Evolutionary conservation across 2,888 invertebrate species (phyloP).

Genomic region (Chydorus sphaericus): DNA sequence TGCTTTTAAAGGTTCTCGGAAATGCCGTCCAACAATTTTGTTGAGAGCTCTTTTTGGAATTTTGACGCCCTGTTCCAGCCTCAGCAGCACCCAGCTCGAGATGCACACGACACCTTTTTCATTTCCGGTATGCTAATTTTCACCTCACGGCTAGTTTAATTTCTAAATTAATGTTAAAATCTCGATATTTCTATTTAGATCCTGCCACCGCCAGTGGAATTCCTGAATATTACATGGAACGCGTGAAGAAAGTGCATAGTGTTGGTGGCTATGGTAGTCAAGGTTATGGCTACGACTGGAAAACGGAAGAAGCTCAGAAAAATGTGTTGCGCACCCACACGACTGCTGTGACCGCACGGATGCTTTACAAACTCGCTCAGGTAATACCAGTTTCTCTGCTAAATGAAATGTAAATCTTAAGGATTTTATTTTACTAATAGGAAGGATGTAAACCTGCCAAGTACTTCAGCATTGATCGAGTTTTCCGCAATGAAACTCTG

Average conservation of each 20-base stretch:
- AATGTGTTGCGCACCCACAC: conserved; percentile 95
- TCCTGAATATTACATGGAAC: conserved; percentile 73
- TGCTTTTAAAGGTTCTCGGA: conserved; percentile 53
- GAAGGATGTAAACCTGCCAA: conserved; percentile 70
- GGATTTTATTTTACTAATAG: background rate
- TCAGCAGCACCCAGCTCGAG: conserved; percentile 96
- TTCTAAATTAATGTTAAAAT: background rate
- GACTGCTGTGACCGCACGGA: conserved; percentile 89
- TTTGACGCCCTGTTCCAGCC: conserved; percentile 97
- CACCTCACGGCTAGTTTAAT: no score
- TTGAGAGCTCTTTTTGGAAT: conserved; percentile 99
- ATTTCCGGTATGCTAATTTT: conserved; percentile 43
- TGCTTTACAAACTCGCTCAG: conserved; percentile 77
- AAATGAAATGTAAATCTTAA: background rate
- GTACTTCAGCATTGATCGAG: conserved; percentile 95
- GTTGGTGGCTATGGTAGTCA: conserved; percentile 82
- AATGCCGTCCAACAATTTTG: conserved; percentile 95
- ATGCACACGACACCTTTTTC: conserved; percentile 98
- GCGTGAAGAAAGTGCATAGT: conserved; percentile 77
- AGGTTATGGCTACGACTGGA: conserved; percentile 90
- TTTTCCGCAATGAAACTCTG: conserved; percentile 94
- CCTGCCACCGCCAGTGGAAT: conserved; percentile 44
- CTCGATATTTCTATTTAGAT: conserved; percentile 27
- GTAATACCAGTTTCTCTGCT: conserved; percentile 24
- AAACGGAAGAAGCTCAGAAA: conserved; percentile 83